These are phyloP conservation scores for Poeciliopsis prolifica DNA, from an alignment of 2,113 vertebrate species.

Conservation along the genomic window DNA sequence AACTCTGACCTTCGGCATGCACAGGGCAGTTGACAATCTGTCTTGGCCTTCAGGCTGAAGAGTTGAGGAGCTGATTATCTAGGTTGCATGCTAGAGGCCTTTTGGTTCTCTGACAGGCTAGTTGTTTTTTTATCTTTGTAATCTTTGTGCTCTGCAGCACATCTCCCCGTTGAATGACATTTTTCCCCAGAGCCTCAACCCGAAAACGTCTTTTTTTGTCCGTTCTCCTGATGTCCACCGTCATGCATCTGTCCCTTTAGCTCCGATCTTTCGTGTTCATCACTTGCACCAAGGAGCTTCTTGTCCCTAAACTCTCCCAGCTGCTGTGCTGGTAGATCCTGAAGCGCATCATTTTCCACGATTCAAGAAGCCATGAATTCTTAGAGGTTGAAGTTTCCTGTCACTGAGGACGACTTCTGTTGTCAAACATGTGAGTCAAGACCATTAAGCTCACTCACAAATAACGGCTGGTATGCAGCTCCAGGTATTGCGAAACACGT, in stretches of 20 bases:
- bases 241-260: constrained; percentile 10
- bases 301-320: constrained; percentile 55
- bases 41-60: constrained; percentile 34
- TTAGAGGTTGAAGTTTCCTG: constrained; percentile 47
- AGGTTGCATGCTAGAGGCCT: constrained; percentile 39
- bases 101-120: constrained; percentile 47
- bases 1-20: constrained; percentile 44
- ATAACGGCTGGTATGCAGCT: constrained; percentile 34
- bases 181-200: not conserved
- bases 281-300: constrained; percentile 33
- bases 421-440: not conserved
- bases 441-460: constrained; percentile 1
- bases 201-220: not conserved
- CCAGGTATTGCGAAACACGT: constrained; percentile 35
- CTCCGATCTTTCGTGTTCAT: constrained; percentile 48
- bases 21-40: constrained; percentile 48
- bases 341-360: constrained; percentile 33
- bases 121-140: not conserved
- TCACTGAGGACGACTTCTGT: constrained; percentile 33
- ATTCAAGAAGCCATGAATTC: constrained; percentile 61
- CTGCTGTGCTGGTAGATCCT: constrained; percentile 34
- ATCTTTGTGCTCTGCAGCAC: not conserved
- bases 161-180: not conserved
- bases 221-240: constrained; percentile 8
- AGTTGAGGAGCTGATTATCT: constrained; percentile 18